Conservation (phyloP, 2,113 vertebrate species). For the Otocyon megalotis region DNA sequence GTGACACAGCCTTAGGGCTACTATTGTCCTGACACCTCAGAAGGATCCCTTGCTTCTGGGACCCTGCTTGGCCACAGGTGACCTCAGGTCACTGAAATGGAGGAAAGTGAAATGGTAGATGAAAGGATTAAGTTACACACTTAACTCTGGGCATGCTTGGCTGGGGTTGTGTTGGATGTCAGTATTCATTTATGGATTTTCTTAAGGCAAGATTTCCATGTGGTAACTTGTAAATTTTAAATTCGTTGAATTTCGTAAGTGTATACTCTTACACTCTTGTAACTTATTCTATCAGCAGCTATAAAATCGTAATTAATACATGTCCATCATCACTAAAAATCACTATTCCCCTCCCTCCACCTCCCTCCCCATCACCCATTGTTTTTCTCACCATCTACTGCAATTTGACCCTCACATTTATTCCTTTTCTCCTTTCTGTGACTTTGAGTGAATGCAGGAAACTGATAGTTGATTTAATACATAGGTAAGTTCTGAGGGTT, state of each 20-base stretch:
- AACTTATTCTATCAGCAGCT: not conserved
- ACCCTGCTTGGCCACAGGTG: not conserved
- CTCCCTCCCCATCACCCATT: not conserved
- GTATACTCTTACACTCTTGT: not conserved
- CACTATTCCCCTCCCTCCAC: not conserved
- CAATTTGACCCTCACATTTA: not conserved
- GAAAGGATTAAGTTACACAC: not conserved
- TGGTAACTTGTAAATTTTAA: not conserved
- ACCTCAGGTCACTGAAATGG: not conserved
- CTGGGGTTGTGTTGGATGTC: not conserved
- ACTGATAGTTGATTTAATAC: not conserved
- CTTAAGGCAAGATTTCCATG: not conserved
- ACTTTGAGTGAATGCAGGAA: not conserved
- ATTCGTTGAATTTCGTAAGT: not conserved
- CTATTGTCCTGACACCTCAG: not conserved
- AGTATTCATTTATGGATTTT: not conserved
- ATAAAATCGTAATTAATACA: not conserved
- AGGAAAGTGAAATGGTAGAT: not conserved
- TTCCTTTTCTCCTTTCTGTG: not conserved
- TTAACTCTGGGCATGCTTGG: not conserved
- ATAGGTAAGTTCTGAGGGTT: not conserved
- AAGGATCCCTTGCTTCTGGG: not conserved
- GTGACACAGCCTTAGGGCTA: not conserved
- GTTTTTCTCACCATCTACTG: not conserved
- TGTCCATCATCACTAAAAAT: not conserved